These are phyloP conservation scores for Heliconius eleuchia DNA, from an alignment of 1,140 invertebrate genomes.

Conservation along the genomic window DNA sequence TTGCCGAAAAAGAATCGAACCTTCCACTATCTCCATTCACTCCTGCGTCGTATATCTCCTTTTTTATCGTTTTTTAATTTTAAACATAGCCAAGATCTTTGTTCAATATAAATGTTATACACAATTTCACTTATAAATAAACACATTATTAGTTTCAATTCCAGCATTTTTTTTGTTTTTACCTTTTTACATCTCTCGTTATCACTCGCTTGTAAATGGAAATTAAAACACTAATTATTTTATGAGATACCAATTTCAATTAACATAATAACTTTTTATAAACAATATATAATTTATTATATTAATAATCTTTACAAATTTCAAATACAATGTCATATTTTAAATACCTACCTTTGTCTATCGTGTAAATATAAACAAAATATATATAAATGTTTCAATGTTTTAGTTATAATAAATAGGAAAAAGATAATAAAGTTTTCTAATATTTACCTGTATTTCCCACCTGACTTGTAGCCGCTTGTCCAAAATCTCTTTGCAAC, in stretches of 20 bases:
- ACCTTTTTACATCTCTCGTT: constrained; percentile 54
- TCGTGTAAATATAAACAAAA: not conserved
- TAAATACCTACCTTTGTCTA: not conserved
- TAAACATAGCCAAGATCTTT: too few relatives aligned
- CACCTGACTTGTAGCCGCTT: constrained; percentile 91
- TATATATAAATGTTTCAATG: not conserved
- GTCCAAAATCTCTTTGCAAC: constrained; percentile 90
- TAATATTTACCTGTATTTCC: constrained; percentile 82
- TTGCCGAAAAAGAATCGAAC: not conserved
- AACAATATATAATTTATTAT: not conserved
- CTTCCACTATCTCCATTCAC: not conserved
- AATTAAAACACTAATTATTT: constrained; percentile 37
- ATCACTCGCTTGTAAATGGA: constrained; percentile 55
- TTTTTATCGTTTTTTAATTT: too few relatives aligned
- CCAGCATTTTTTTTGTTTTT: constrained; percentile 37
- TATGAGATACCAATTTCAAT: constrained; percentile 10
- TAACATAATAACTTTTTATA: not conserved
- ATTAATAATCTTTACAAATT: too few relatives aligned
- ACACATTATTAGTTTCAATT: constrained; percentile 18
- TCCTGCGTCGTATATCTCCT: too few relatives aligned
- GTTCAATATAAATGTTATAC: not conserved
- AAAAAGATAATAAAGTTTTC: not conserved
- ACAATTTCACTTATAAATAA: constrained; percentile 4
- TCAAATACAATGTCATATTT: not conserved
- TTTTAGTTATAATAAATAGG: not conserved